A percentile compares a stretch with the other conserved stretches of the same genome.
Conservation (phyloP, 37 sponge, comb jelly and placozoan genomes). For the Hormiphora californensis region DNA sequence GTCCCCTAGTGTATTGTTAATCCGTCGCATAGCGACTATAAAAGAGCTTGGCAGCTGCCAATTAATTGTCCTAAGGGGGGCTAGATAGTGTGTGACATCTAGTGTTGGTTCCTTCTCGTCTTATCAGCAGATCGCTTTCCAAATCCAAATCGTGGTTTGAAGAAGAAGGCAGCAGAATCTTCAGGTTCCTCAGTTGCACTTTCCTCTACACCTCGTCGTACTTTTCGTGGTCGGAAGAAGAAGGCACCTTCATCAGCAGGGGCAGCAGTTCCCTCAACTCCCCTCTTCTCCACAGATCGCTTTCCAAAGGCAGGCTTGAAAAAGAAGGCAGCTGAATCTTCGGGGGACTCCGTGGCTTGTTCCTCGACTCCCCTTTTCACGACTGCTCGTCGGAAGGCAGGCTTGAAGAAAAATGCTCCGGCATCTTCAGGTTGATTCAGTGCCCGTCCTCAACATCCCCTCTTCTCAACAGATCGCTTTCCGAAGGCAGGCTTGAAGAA, state of each 20-base stretch:
- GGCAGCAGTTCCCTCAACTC: not conserved
- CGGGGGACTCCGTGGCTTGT: not conserved
- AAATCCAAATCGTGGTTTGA: not conserved
- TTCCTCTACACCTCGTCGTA: not conserved
- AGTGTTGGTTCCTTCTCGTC: too few relatives aligned
- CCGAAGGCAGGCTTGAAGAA: not conserved
- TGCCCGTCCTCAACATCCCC: too few relatives aligned
- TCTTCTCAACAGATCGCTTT: too few relatives aligned
- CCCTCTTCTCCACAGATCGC: not conserved
- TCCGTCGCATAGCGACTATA: too few relatives aligned
- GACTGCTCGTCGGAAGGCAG: too few relatives aligned
- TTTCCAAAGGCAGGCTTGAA: not conserved
- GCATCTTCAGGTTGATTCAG: not conserved
- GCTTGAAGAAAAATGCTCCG: not conserved
- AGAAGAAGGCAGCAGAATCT: not conserved
- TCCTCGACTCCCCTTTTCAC: not conserved
- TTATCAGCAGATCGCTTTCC: too few relatives aligned
- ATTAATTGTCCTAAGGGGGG: too few relatives aligned
- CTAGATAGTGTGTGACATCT: too few relatives aligned
- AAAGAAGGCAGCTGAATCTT: not conserved
- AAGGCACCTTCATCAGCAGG: not conserved
- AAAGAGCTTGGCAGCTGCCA: too few relatives aligned
- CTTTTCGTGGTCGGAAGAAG: too few relatives aligned
- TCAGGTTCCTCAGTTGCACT: not conserved
- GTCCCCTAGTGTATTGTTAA: too few relatives aligned